phyloP scores from a whole-genome alignment of 2,888 invertebrate species.

The Tetramorium bicarinatum region DNA sequence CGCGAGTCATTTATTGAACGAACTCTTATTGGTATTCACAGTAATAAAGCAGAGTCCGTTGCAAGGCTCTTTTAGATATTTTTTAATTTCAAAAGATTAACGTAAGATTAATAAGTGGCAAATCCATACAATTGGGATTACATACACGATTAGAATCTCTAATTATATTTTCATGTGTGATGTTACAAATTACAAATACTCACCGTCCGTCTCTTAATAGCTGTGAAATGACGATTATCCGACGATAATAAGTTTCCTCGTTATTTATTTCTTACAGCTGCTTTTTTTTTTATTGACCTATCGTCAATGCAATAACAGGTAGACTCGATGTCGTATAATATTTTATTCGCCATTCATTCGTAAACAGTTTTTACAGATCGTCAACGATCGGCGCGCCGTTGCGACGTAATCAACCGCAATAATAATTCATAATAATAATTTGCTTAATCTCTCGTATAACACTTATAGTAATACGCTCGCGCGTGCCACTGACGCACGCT shows the following conservation, averaged over 20 bases:
- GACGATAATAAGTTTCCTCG: background rate
- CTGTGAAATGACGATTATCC: background rate
- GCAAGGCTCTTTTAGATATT: background rate
- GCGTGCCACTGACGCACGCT: conserved; percentile 30
- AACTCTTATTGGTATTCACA: background rate
- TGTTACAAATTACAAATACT: background rate
- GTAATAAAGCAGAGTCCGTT: background rate
- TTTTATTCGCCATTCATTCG: conserved; percentile 81
- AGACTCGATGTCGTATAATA: conserved; percentile 74
- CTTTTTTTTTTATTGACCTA: background rate
- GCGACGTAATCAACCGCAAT: conserved; percentile 79
- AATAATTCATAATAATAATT: conserved; percentile 80
- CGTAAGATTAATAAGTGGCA: background rate
- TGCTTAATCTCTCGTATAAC: conserved; percentile 80
- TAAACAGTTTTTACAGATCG: conserved; percentile 81
- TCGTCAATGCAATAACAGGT: background rate
- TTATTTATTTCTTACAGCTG: background rate
- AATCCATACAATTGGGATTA: background rate
- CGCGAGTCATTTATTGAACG: conserved; percentile 18
- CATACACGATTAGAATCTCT: background rate
- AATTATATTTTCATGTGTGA: conserved; percentile 3
- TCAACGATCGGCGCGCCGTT: conserved; percentile 67
- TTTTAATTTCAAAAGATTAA: background rate
- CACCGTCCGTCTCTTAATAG: background rate
- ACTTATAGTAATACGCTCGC: conserved; percentile 78